Evolutionary conservation across 2,113 vertebrate genomes (phyloP), one percentile per base, ranked within the genome.

Genomic region (Chunga burmeisteri): DNA sequence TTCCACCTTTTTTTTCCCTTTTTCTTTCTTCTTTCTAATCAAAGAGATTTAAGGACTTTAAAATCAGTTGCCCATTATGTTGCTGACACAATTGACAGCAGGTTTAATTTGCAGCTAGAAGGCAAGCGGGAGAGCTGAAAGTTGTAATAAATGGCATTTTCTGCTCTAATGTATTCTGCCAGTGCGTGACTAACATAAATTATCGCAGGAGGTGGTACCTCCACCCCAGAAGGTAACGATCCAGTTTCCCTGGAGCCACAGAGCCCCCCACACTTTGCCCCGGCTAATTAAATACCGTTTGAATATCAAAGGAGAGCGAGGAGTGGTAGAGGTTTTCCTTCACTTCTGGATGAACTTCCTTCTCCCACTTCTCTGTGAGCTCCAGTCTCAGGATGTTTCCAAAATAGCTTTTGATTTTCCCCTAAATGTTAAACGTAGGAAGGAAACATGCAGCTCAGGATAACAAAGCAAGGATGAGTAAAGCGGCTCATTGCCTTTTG

Each of bases 91-190:
- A 97, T 91, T 97, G 97, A 96, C 97, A 96, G 96, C 92, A 86
- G 96, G 96, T 92, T 98, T 98, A 97, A 98, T 98, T 98, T 97
- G 96, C 93, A 96, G 94, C 97, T 94, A 91, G 92, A 85, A 97
- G 94, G 93, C 95, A 93, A 96, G 84, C 21, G 1, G 96, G 91
- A 96, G 88, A 96, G 95, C 85, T 92, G 80, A 70, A 96, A 96
- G 88, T 93, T 93, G 95, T 97, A 97, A 97, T 96, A 93, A 97
- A 95, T 0, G 20, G 58, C 86, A 79, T 94, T 96, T 95, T 84
- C 73, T 79, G 88, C 81, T 86, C 78, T 93, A 96, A 96, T 96
- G 85, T 95, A 75, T 96, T 95, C 96, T 81, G 58, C 26, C 71
- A 84, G 84, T 36, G 85, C 38, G 56, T 97, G 96, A 97, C 95